Evolutionary conservation across 2,113 vertebrate genomes (phyloP).

Genomic region (Lutjanus erythropterus): DNA sequence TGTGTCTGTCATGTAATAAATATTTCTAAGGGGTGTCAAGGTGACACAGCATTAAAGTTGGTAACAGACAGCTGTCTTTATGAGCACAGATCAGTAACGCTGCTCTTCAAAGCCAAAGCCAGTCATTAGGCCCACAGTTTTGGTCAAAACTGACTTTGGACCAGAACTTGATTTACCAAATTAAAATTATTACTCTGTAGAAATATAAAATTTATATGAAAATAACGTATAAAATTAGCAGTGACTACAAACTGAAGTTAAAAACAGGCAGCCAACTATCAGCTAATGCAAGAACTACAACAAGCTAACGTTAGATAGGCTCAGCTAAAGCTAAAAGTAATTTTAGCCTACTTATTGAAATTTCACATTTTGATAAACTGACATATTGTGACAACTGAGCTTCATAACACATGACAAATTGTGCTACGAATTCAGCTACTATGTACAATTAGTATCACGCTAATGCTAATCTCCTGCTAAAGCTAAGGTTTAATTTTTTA

Average conservation of each 20-base stretch:
- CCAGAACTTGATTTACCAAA: not conserved
- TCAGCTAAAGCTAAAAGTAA: not conserved
- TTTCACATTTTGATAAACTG: not conserved
- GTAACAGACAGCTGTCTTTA: not conserved
- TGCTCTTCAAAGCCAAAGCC: not conserved
- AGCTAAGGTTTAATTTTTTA: too few species aligned
- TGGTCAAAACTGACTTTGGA: not conserved
- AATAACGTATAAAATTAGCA: not conserved
- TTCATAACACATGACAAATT: not conserved
- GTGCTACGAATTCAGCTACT: not conserved
- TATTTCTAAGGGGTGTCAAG: slow-evolving; percentile 26
- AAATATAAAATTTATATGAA: not conserved
- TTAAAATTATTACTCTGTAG: too few species aligned
- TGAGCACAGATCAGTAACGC: not conserved
- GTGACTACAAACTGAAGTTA: not conserved
- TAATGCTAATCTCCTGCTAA: too few species aligned
- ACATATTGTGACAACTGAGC: not conserved
- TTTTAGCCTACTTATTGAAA: not conserved
- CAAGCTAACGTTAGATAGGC: not conserved
- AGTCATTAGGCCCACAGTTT: not conserved
- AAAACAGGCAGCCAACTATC: not conserved
- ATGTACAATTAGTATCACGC: too few species aligned
- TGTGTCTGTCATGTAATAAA: slow-evolving; percentile 27
- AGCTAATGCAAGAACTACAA: not conserved
- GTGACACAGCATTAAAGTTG: not conserved